Evolutionary conservation across 2,797 vertebrate species (phyloP), one percentile per base, ranked within the genome.

Genomic region (Lycodopsis pacificus): DNA sequence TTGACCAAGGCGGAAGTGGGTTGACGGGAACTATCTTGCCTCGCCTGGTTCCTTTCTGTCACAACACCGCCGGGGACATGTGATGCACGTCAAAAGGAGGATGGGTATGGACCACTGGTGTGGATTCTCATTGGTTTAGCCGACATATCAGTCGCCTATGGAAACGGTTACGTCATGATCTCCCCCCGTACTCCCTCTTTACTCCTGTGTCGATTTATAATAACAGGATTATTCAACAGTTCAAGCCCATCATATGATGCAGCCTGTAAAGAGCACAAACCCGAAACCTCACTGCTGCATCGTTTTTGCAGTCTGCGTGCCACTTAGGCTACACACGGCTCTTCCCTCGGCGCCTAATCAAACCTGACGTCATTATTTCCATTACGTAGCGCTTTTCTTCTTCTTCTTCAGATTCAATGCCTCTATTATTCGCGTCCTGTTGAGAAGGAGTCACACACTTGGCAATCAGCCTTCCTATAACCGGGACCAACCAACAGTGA

Each of bases 341-440:
- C 94, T 94, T 93, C 92, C 93, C 93, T 91, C 86, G 84, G 90
- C 90, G 90, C 88, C 92, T 94, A 93, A 95, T 96, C 94, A 93
- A 93, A 92, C 93, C 92, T 95, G 94, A 96, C 95, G 95, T 96
- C 95, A 96, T 91, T 96, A 82, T 96, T 96, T 96, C 95, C 95
- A 95, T 96, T 95, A 96, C 94, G 95, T 96, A 89, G 90, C 79
- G 83, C 82, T 76, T 82, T 82, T 88, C 76, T 79, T 78, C 82
- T 80, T 86, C 83, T 86, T 78, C 85, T 83, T 64, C 56, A 34
- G 81, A 89, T 89, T 94, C 83, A 92, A 90, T 90, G 89, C 77
- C 86, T 76, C 85, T 82, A 87, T 90, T 92, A 91, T 90, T 85
- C 90, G 86, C 85, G 74, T 71, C 57, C 75, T 62, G 63, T 54